Evolutionary conservation across 2,797 vertebrate species (phyloP).

Genomic region (Acanthis flammea): DNA sequence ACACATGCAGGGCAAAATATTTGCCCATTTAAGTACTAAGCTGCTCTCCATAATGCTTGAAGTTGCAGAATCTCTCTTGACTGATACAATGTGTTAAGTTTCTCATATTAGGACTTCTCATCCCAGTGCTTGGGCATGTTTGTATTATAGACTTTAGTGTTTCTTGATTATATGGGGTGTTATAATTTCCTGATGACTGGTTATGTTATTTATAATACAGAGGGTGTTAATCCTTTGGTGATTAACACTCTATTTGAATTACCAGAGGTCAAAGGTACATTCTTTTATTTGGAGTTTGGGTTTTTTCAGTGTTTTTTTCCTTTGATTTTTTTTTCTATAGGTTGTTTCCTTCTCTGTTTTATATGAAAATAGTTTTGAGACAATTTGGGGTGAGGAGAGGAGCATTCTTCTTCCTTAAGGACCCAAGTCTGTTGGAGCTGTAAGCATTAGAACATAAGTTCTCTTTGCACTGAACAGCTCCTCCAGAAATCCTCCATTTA

Average conservation of each 20-base stretch:
- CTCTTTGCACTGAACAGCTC: background rate
- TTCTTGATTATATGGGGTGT: slow-evolving; percentile 29
- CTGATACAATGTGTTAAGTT: background rate
- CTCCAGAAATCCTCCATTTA: background rate
- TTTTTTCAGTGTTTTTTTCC: background rate
- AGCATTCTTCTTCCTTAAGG: background rate
- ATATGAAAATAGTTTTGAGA: background rate
- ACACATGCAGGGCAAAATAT: background rate
- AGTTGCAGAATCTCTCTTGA: background rate
- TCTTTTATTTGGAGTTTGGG: background rate
- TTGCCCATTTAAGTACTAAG: background rate
- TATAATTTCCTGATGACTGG: slow-evolving; percentile 37
- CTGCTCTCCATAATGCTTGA: background rate
- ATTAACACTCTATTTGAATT: slow-evolving; percentile 41
- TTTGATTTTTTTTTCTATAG: background rate
- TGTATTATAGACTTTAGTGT: background rate
- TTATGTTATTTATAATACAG: slow-evolving; percentile 52
- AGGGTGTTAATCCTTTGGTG: slow-evolving; percentile 56
- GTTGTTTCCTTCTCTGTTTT: background rate
- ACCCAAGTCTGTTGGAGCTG: background rate
- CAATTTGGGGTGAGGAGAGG: background rate
- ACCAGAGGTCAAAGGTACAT: slow-evolving; percentile 14
- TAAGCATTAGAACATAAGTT: background rate
- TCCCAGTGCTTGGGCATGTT: background rate
- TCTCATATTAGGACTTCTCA: background rate